These are phyloP conservation scores for Artibeus jamaicensis DNA, from an alignment of 2,797 vertebrate species.

Conservation along the genomic window DNA sequence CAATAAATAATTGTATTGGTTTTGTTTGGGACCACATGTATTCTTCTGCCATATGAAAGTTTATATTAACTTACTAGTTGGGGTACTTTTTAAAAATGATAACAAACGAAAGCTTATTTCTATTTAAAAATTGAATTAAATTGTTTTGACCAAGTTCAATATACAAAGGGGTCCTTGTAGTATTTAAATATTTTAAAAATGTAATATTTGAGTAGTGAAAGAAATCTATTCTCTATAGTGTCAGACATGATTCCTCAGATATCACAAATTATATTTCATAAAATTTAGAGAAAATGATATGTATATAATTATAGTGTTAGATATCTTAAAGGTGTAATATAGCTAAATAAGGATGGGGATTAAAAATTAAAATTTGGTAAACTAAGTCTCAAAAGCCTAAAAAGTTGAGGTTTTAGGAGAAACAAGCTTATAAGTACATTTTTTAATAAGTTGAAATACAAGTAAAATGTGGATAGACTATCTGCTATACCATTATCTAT, in stretches of 20 bases:
- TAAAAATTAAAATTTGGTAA: neutral
- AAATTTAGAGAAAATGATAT: neutral
- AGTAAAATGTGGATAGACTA: neutral
- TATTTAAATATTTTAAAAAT: neutral
- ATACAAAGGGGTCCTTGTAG: neutral
- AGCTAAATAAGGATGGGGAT: neutral
- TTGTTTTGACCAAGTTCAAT: neutral
- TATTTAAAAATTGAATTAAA: neutral
- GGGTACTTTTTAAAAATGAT: neutral
- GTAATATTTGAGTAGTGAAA: neutral
- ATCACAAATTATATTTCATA: neutral
- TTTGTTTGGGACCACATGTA: neutral
- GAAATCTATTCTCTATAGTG: neutral
- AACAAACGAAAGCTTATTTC: neutral
- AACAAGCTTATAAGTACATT: neutral
- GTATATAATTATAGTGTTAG: neutral
- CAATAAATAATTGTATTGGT: neutral
- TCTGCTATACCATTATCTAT: neutral
- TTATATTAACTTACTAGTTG: neutral
- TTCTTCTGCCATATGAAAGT: neutral
- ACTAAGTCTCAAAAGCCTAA: neutral
- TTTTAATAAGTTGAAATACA: neutral
- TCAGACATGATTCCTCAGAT: neutral
- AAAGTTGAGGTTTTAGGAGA: neutral
- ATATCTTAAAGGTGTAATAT: neutral